Base-by-base conservation (phyloP, 2,113 vertebrate species). In the Gobius niger region DNA sequence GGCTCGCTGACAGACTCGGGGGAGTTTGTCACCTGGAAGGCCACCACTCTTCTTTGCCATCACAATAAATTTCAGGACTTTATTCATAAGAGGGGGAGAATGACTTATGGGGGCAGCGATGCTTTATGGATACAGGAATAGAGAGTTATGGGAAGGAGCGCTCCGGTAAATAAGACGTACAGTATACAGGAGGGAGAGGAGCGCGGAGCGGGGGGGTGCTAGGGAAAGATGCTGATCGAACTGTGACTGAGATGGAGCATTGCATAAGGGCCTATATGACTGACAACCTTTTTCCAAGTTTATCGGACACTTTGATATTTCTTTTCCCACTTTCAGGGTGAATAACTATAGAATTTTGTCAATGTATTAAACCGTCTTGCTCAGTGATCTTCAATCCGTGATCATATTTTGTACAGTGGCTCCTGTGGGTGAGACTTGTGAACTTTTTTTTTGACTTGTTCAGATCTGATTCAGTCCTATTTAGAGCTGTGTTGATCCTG, bases 61-160 rank as follows among this genome's bases (percentile, higher is more conserved):
- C 94, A 95, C 93, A 95, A 97, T 96, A 98, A 96, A 98, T 97
- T 95, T 93, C 91, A 81, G 90, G 92, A 93, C 95, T 94, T 96
- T 96, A 96, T 95, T 98, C 95, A 96, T 97, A 94, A 95, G 51
- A 96, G 93, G 93, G 83, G 82, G 94, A 91, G 93, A 59, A 64
- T 87, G 87, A 91, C 77, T 91, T 91, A 91, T 78, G 79, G 80
- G 67, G 13, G 72, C 67, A 61, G 60, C 64, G 83, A 87, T 91
- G 83, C 75, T 88, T 91, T 91, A 92, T 91, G 87, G 90, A 86
- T 90, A 85, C 86, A 86, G 87, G 85, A 90, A 88, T 86, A 93
- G 92, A 96, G 96, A 98, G 90, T 96, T 96, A 97, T 95, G 94
- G 93, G 93, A 90, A 83, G 89, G 93, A 94, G 93, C 94, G 93